A percentile compares a stretch with the other conserved stretches of the same genome.
Evolutionary conservation across 1,140 invertebrate genomes (phyloP).

Genomic region (Diachasmimorpha longicaudata): DNA sequence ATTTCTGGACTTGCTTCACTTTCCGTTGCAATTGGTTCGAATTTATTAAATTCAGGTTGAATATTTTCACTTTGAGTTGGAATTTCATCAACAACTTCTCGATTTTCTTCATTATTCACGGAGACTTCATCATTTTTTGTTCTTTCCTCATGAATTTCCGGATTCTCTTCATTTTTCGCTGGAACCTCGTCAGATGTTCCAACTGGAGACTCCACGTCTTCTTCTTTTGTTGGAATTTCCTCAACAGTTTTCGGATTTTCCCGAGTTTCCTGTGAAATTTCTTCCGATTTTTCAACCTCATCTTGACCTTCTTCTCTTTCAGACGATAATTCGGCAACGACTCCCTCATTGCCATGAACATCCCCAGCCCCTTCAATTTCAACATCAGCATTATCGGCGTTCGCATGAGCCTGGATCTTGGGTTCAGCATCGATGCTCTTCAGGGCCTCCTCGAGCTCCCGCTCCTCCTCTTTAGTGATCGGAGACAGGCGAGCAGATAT

Average conservation of each 20-base stretch:
- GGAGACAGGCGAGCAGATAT: no score
- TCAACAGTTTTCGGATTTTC: no score
- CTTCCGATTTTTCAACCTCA: neutral
- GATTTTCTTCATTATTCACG: neutral
- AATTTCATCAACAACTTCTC: neutral
- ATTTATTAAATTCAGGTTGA: neutral
- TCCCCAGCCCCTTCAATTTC: neutral
- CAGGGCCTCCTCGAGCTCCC: neutral
- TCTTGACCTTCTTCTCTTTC: neutral
- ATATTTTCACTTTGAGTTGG: neutral
- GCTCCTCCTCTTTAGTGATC: neutral
- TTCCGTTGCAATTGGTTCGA: neutral
- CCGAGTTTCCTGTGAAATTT: neutral
- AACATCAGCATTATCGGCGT: neutral
- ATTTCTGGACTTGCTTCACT: neutral
- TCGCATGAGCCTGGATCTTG: slow-evolving; percentile 29
- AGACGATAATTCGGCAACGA: neutral
- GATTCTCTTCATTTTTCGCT: neutral
- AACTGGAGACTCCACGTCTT: neutral
- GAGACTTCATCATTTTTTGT: slow-evolving; percentile 4
- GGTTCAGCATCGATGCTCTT: slow-evolving; percentile 31
- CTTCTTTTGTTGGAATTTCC: neutral
- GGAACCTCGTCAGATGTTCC: slow-evolving; percentile 2
- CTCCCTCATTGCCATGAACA: neutral
- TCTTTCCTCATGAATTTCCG: neutral